phyloP scores from a whole-genome alignment of 2,888 invertebrate species.

The Cerceris rybyensis region DNA sequence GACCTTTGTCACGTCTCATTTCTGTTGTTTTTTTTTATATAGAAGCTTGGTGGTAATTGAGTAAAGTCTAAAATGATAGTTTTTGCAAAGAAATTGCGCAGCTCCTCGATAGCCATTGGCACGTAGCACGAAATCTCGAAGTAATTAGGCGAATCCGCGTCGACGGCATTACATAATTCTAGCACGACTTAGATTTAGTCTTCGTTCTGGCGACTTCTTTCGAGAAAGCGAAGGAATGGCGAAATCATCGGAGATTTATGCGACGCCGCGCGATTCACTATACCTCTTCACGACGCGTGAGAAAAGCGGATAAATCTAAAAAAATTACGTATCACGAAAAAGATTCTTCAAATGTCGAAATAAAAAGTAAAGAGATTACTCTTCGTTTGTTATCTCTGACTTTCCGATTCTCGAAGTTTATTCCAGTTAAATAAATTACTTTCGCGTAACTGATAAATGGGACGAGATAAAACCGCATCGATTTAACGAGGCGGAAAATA shows the following conservation, averaged over 20 bases:
- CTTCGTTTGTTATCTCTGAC: no score
- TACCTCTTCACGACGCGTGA: constrained; percentile 1
- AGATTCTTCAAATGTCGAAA: neutral
- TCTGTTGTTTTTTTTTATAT: neutral
- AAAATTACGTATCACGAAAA: neutral
- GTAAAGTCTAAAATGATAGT: neutral
- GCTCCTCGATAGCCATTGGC: constrained; percentile 60
- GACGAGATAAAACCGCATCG: no score
- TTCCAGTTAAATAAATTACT: no score
- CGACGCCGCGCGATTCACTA: constrained; percentile 5
- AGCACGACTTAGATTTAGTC: constrained; percentile 19
- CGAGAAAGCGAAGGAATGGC: constrained; percentile 6
- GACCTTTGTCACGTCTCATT: neutral
- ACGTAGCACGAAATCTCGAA: constrained; percentile 61
- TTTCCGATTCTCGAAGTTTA: no score
- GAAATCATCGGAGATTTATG: constrained; percentile 27
- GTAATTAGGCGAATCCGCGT: constrained; percentile 74
- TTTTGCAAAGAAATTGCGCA: constrained; percentile 47
- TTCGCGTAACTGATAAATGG: no score
- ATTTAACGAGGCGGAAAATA: no score
- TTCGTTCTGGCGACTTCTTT: constrained; percentile 26
- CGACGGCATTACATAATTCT: constrained; percentile 46
- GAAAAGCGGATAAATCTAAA: constrained; percentile 13
- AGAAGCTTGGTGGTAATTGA: neutral
- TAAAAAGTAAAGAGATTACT: neutral